These are phyloP conservation scores for Piprites chloris DNA, from an alignment of 2,113 vertebrate genomes.

Conservation along the genomic window DNA sequence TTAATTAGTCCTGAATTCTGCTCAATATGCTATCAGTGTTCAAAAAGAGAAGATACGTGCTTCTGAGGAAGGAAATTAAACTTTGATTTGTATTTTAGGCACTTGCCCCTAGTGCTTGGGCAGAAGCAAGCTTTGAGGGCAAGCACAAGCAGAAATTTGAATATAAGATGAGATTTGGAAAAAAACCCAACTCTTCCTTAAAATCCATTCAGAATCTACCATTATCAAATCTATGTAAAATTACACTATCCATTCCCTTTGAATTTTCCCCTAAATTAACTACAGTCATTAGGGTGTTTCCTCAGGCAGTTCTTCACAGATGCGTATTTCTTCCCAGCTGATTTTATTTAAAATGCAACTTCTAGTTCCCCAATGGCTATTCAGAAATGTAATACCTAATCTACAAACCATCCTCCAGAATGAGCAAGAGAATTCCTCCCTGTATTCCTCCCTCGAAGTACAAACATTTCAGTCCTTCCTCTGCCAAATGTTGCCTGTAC, in stretches of 20 bases:
- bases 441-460: not conserved
- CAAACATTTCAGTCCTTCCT: not conserved
- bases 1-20: not conserved
- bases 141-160: not conserved
- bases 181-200: not conserved
- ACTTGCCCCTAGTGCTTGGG: not conserved
- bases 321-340: not conserved
- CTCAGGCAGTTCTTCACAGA: not conserved
- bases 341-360: constrained; percentile 9
- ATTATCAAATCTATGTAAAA: not conserved
- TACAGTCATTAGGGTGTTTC: not conserved
- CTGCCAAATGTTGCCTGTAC: not conserved
- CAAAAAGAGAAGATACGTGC: not conserved
- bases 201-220: not conserved
- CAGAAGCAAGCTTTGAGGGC: not conserved
- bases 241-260: not conserved
- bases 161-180: not conserved
- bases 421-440: not conserved
- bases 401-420: not conserved
- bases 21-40: not conserved
- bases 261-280: not conserved
- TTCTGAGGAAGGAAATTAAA: not conserved
- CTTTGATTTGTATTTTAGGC: not conserved
- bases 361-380: not conserved
- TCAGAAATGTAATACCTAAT: not conserved